Base-by-base conservation (phyloP, 2,113 vertebrate genomes). In the Mystacornis crossleyi region DNA sequence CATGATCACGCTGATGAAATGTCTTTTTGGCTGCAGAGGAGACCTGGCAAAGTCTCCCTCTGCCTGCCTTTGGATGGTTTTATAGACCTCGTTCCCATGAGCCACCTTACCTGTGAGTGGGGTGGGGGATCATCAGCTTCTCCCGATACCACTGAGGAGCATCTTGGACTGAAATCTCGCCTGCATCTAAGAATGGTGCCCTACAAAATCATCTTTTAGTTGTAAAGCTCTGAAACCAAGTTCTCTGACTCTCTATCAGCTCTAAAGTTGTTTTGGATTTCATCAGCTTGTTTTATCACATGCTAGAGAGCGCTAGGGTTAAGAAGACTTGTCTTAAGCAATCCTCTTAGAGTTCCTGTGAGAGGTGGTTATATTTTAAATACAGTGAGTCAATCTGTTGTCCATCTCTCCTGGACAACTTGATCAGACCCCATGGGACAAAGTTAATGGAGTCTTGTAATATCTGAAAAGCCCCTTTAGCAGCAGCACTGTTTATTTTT, bases 1-100 rank as follows among this genome's bases (percentile, higher is more conserved):
- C 93, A 96, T 86, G 96, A 96, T 82, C 64, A 66, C 10, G 82
- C 88, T 96, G 92, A 89, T 95, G 79, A 92, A 92, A 55, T 62
- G 28, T 45, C 85, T 92, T 57, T 50, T 78, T 93, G 85, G 88
- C 92, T 92, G 60, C 55, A 73, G 85, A 82, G 62, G 54, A 66
- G 75, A 74, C 43, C 93, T 96, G 96, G 92, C 95, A 94, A 51
- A 55, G 24, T 29, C 71, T 94, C 70, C 48, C 62, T 51, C 23
- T 81, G 48, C 53, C 75, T 93, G 81, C 85, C 79, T 90, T 66
- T 73, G 90, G 58, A 82, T 82, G 29, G 13, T 54, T 69, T 69
- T 54, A 29, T 18, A 90, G 54, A 38, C 43, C 48, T 36, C 1
- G 1, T 64, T 95, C 88, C 45, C 70, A 38, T 14, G 15, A 81